Percentiles rank a stretch among this genome's conserved stretches.
These are phyloP conservation scores for Cydia strobilella DNA, from an alignment of 1,140 invertebrate genomes.

Conservation along the genomic window DNA sequence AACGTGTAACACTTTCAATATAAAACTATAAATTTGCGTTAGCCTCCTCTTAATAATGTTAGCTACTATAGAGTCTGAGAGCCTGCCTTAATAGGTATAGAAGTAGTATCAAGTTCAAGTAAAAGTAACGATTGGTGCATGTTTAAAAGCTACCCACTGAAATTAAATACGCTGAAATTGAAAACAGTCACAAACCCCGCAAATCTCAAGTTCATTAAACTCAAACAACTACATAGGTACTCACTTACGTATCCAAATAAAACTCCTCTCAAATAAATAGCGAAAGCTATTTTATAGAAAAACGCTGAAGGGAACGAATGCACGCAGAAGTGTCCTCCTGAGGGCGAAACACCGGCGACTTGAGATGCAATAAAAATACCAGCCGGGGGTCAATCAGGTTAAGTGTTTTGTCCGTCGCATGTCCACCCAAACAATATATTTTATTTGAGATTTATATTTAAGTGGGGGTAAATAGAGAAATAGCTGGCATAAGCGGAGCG, in stretches of 20 bases:
- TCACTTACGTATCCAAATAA: constrained; percentile 30
- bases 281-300: constrained; percentile 42
- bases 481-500: constrained; percentile 51
- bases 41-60: too few relatives aligned
- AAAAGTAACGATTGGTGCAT: too few relatives aligned
- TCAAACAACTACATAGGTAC: background rate
- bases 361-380: constrained; percentile 74
- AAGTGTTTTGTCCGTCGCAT: constrained; percentile 70
- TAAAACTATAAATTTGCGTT: too few relatives aligned
- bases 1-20: too few relatives aligned
- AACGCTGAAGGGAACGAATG: constrained; percentile 39
- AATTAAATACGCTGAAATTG: constrained; percentile 1
- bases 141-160: background rate
- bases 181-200: background rate
- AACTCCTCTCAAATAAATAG: constrained; percentile 31
- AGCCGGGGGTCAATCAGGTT: constrained; percentile 71
- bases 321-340: constrained; percentile 42
- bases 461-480: constrained; percentile 46
- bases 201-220: constrained; percentile 24
- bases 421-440: constrained; percentile 61
- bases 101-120: too few relatives aligned
- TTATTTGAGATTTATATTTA: constrained; percentile 67
- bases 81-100: too few relatives aligned
- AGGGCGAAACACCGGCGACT: constrained; percentile 39
- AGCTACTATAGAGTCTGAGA: too few relatives aligned